These are phyloP conservation scores for Orchestia grillus DNA, from an alignment of 1,140 invertebrate species.

Conservation along the genomic window DNA sequence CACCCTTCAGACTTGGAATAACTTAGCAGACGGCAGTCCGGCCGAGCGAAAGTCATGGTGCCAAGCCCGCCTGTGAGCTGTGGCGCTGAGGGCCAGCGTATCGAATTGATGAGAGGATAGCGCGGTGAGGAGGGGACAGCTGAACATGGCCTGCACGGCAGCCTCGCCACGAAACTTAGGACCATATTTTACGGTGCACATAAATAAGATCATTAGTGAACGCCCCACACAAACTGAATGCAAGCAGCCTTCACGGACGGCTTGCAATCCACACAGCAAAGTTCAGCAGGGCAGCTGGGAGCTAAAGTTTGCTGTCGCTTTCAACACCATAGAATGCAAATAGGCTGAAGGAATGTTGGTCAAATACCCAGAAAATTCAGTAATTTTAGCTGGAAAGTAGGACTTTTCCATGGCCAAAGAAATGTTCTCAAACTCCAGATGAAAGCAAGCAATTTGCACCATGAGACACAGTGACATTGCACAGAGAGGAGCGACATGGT, in stretches of 20 bases:
- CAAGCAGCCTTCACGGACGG: background rate
- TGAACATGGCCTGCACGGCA: background rate
- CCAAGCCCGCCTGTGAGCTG: background rate
- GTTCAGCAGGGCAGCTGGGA: background rate
- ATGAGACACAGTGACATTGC: background rate
- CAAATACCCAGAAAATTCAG: background rate
- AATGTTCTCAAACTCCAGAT: background rate
- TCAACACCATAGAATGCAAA: background rate
- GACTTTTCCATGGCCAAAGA: background rate
- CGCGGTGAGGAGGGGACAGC: background rate
- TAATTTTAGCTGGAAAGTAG: background rate
- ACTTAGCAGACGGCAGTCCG: background rate
- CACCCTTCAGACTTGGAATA: background rate
- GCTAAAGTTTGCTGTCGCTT: background rate
- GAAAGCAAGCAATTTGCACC: background rate
- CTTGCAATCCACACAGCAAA: background rate
- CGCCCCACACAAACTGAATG: background rate
- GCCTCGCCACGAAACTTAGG: background rate
- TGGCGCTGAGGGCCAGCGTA: background rate
- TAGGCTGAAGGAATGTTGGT: background rate
- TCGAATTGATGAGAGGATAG: background rate
- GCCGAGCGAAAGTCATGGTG: background rate
- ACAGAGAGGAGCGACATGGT: background rate
- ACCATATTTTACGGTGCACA: background rate
- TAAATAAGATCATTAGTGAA: background rate